A percentile compares a stretch with the other conserved stretches of the same genome.
Conservation (phyloP, 2,888 invertebrate genomes). For the Steromphala cineraria region DNA sequence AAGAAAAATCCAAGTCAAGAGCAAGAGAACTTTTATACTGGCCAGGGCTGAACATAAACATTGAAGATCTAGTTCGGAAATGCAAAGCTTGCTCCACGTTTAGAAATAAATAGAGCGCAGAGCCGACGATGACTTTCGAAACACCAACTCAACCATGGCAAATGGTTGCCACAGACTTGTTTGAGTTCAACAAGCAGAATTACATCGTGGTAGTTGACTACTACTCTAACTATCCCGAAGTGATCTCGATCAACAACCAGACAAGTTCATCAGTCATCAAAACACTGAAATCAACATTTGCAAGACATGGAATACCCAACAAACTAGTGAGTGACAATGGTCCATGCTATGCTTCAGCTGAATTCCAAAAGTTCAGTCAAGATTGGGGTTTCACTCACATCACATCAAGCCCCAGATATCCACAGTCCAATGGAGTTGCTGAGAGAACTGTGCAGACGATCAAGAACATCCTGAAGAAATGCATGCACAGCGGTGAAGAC, state of each 20-base stretch:
- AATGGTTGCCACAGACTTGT: background rate
- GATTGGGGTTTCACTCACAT: slow-evolving; percentile 23
- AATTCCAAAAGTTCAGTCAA: slow-evolving; percentile 26
- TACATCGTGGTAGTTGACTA: slow-evolving; percentile 20
- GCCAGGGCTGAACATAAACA: slow-evolving; percentile 22
- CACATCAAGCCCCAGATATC: slow-evolving; percentile 27
- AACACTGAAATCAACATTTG: slow-evolving; percentile 14
- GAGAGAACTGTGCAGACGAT: slow-evolving; percentile 34
- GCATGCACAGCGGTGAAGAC: slow-evolving; percentile 4
- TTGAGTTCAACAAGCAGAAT: slow-evolving; percentile 2
- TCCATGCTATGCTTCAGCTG: slow-evolving; percentile 12
- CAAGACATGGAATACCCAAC: slow-evolving; percentile 25
- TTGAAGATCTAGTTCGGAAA: slow-evolving; percentile 18
- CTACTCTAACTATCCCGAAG: slow-evolving; percentile 20
- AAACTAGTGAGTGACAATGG: slow-evolving; percentile 25
- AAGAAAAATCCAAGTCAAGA: slow-evolving; percentile 23
- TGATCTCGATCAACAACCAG: background rate
- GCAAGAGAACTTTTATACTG: slow-evolving; percentile 25
- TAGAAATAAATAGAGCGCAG: background rate
- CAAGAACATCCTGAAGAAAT: slow-evolving; percentile 33
- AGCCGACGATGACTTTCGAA: background rate
- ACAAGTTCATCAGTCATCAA: background rate
- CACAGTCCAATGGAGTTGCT: slow-evolving; percentile 31
- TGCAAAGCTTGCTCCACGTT: no score
- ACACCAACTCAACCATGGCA: background rate